Evolutionary conservation across 2,113 vertebrate species (phyloP).

Genomic region (Propithecus coquereli): DNA sequence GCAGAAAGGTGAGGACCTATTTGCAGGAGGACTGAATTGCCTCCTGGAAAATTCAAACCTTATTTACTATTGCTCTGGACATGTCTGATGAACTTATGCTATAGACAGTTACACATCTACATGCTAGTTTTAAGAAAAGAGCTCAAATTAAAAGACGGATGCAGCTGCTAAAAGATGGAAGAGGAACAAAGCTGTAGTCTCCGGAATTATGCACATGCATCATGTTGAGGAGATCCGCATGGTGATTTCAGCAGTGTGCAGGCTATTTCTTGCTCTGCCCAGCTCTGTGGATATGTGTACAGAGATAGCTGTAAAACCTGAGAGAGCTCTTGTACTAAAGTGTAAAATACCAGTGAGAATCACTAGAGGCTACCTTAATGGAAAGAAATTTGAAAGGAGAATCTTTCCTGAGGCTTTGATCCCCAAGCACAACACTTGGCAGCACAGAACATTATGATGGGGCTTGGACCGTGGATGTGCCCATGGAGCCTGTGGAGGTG

Average conservation of each 20-base stretch:
- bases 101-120: not conserved
- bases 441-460: fast-evolving
- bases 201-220: not conserved
- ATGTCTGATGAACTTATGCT: not conserved
- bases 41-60: not conserved
- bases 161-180: not conserved
- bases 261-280: fast-evolving
- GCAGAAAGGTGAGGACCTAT: not conserved
- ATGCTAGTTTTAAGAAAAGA: not conserved
- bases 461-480: fast-evolving
- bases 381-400: not conserved
- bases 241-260: not conserved
- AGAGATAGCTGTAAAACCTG: not conserved
- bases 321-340: not conserved
- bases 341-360: not conserved
- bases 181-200: not conserved
- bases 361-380: not conserved
- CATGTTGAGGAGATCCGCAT: not conserved
- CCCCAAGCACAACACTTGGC: not conserved
- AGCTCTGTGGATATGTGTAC: fast-evolving
- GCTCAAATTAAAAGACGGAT: not conserved
- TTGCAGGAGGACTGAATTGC: not conserved
- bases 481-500: not conserved
- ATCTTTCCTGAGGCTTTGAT: not conserved
- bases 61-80: not conserved